phyloP scores from a whole-genome alignment of 1,140 invertebrate species.

The Ostrea edulis region DNA sequence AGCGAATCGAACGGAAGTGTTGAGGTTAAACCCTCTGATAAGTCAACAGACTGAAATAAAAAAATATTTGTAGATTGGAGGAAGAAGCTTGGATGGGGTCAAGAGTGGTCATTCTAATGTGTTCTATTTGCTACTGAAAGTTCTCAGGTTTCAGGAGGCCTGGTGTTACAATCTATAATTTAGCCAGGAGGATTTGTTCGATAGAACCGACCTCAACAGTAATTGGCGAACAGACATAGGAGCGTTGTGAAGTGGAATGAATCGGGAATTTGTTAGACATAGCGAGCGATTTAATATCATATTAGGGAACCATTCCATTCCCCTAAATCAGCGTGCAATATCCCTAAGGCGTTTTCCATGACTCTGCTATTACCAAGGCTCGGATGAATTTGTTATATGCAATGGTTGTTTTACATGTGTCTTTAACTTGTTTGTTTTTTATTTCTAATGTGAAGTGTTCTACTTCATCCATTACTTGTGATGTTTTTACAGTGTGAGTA shows the following conservation, averaged over 20 bases:
- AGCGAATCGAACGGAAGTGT: slow-evolving; percentile 51
- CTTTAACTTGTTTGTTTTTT: background rate
- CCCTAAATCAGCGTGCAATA: background rate
- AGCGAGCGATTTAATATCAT: background rate
- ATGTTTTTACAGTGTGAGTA: slow-evolving; percentile 21
- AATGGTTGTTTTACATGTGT: background rate
- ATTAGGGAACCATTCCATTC: background rate
- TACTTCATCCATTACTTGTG: background rate
- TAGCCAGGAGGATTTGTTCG: background rate
- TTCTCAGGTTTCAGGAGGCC: background rate
- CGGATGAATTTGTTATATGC: slow-evolving; percentile 2
- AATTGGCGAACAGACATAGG: background rate
- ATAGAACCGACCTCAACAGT: background rate
- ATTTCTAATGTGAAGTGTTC: too few relatives aligned
- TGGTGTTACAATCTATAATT: slow-evolving; percentile 2
- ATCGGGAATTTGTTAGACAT: background rate
- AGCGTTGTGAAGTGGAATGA: background rate
- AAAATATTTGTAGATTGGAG: background rate
- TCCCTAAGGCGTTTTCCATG: background rate
- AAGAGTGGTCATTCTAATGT: background rate
- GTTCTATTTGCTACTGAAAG: background rate
- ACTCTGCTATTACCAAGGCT: background rate
- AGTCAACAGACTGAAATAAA: background rate
- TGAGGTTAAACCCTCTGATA: slow-evolving; percentile 34
- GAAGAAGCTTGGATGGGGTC: background rate